Conservation (phyloP, 2,888 invertebrate species). For the Germaria angustata region DNA sequence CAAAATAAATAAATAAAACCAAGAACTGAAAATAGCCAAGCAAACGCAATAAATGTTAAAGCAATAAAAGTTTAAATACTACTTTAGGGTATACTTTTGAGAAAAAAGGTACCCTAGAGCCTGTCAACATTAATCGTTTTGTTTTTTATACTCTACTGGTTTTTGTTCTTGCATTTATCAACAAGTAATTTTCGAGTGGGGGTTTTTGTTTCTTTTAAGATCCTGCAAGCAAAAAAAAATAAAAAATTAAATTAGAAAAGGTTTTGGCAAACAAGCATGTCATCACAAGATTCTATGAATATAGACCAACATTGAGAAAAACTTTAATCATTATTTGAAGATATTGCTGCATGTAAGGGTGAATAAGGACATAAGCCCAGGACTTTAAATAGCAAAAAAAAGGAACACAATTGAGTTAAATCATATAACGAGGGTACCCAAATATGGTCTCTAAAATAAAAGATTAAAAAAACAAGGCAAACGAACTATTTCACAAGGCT, state of each 20-base stretch:
- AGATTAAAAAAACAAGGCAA: too few relatives aligned
- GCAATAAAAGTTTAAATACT: conserved; percentile 61
- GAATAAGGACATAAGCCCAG: too few relatives aligned
- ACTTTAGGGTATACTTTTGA: conserved; percentile 57
- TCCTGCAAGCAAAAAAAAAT: background rate
- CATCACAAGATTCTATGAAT: too few relatives aligned
- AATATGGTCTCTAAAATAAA: too few relatives aligned
- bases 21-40: conserved; percentile 5
- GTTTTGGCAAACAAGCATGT: background rate
- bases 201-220: conserved; percentile 1
- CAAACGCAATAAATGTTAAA: conserved; percentile 60
- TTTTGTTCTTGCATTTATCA: conserved; percentile 1
- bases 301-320: too few relatives aligned
- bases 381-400: too few relatives aligned
- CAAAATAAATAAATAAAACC: background rate
- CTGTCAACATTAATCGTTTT: conserved; percentile 55
- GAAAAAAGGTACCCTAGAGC: conserved; percentile 55
- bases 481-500: too few relatives aligned
- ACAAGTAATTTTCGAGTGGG: background rate
- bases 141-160: conserved; percentile 32
- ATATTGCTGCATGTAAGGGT: too few relatives aligned
- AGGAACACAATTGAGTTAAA: too few relatives aligned
- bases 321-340: too few relatives aligned
- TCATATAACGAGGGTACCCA: too few relatives aligned
- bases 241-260: background rate